A percentile compares a stretch with the other conserved stretches of the same genome.
Conservation (phyloP, 2,113 vertebrate genomes). For the Barnardius zonarius region DNA sequence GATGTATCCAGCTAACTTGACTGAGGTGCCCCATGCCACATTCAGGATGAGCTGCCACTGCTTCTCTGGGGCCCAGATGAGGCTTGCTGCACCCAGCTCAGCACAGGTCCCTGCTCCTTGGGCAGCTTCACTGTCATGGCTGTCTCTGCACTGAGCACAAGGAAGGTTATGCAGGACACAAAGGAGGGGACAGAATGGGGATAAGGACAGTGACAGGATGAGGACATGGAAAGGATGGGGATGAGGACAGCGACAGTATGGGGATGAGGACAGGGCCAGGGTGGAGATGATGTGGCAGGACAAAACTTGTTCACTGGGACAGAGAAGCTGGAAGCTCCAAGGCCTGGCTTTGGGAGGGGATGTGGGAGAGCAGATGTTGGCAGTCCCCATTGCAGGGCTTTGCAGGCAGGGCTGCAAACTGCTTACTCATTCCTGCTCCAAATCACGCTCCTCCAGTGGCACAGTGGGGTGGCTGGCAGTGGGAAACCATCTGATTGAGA, state of each 20-base stretch:
- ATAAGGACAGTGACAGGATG: not conserved
- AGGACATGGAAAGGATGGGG: not conserved
- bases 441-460: not conserved
- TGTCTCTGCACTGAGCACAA: not conserved
- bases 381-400: not conserved
- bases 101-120: not conserved
- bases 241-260: not conserved
- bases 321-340: not conserved
- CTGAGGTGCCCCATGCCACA: not conserved
- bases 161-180: not conserved
- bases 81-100: not conserved
- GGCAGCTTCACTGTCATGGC: not conserved
- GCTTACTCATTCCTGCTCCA: conserved; percentile 50
- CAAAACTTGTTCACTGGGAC: accelerated
- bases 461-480: not conserved
- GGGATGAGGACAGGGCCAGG: too few relatives aligned
- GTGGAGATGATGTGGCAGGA: not conserved
- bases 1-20: not conserved
- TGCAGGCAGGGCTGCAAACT: not conserved
- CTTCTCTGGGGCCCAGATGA: accelerated
- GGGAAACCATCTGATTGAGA: not conserved
- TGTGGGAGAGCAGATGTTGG: not conserved
- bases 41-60: not conserved
- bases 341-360: not conserved
- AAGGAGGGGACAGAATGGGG: not conserved